These are phyloP conservation scores for Alosa sapidissima DNA, from an alignment of 2,797 vertebrate genomes.

Conservation along the genomic window DNA sequence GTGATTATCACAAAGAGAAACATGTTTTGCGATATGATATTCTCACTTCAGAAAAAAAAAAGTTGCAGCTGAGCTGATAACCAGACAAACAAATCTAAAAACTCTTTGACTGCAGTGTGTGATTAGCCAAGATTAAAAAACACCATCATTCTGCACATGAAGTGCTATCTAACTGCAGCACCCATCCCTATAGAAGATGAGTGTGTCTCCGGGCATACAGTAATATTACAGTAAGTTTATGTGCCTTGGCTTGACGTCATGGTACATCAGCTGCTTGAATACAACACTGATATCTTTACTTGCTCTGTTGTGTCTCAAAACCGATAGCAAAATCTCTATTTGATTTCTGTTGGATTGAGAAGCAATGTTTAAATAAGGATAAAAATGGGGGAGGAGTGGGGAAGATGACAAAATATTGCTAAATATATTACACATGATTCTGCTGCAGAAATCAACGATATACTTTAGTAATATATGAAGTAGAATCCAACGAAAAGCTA, in stretches of 20 bases:
- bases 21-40: neutral
- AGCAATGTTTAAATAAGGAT: neutral
- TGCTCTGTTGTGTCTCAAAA: neutral
- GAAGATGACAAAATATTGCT: neutral
- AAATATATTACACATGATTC: neutral
- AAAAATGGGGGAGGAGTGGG: neutral
- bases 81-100: neutral
- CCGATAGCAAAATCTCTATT: neutral
- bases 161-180: neutral
- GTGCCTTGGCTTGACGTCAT: neutral
- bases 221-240: neutral
- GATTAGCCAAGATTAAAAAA: neutral
- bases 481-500: neutral
- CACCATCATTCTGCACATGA: neutral
- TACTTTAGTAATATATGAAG: neutral
- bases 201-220: neutral
- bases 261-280: neutral
- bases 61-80: neutral
- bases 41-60: neutral
- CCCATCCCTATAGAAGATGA: neutral
- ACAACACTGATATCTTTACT: neutral
- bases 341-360: neutral
- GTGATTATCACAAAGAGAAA: constrained; percentile 2
- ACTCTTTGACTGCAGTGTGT: neutral
- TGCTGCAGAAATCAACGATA: neutral